Evolutionary conservation across 35 echinoderm and acorn worm species (phyloP).

Genomic region (Acanthaster planci): DNA sequence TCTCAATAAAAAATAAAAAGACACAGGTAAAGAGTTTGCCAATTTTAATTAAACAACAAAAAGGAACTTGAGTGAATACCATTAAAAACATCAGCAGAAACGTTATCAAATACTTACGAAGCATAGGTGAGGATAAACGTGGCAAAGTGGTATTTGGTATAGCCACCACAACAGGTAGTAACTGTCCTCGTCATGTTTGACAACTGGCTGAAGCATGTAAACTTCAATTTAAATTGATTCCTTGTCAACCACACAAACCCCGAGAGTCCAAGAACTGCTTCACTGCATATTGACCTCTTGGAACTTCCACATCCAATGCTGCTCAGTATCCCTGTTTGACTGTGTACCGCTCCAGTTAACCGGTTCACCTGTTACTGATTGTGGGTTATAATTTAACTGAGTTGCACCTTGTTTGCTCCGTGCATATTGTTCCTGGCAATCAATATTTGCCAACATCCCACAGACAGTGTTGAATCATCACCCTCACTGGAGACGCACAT

Average conservation of each 20-base stretch:
- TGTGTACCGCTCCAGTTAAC: neutral
- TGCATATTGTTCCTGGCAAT: neutral
- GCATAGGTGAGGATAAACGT: constrained; percentile 74
- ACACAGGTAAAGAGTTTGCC: too few species aligned
- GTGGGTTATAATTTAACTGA: neutral
- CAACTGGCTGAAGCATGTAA: neutral
- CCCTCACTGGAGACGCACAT: too few species aligned
- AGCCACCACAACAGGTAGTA: constrained; percentile 15
- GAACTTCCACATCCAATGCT: neutral
- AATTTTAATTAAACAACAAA: too few species aligned
- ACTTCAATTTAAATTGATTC: constrained; percentile 1
- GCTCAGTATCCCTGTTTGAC: neutral
- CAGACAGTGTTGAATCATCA: too few species aligned
- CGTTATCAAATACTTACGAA: constrained; percentile 57
- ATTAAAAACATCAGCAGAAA: too few species aligned
- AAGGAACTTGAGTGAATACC: too few species aligned
- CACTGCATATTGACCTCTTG: neutral
- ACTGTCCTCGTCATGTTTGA: neutral
- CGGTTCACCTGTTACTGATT: neutral
- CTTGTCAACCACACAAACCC: neutral
- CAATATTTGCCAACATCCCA: too few species aligned
- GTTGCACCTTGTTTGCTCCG: neutral
- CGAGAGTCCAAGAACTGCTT: neutral
- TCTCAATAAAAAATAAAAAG: too few species aligned
- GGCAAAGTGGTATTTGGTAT: constrained; percentile 33